Conservation (phyloP, 2,888 invertebrate genomes). For the Spicauda simplicius region DNA sequence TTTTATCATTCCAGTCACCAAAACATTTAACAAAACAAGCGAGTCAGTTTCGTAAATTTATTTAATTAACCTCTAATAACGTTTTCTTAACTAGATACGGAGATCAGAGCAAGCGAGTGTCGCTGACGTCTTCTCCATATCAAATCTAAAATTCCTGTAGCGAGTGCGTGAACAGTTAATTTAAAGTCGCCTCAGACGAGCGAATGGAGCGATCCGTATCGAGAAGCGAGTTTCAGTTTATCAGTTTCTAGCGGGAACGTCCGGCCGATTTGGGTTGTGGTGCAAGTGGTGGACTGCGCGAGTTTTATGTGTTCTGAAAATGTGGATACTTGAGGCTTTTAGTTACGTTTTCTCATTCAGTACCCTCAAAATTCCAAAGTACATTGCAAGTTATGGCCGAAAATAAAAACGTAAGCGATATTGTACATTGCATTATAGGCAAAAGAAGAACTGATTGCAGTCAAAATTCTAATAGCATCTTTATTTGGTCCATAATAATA, state of each 20-base stretch:
- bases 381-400: too few species aligned
- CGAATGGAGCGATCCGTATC: slow-evolving; percentile 78
- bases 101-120: slow-evolving; percentile 50
- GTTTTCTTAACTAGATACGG: slow-evolving; percentile 17
- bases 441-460: too few species aligned
- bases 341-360: too few species aligned
- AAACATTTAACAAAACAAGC: too few species aligned
- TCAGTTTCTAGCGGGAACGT: slow-evolving; percentile 82
- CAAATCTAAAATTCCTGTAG: slow-evolving; percentile 81
- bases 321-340: too few species aligned
- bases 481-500: too few species aligned
- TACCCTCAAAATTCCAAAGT: too few species aligned
- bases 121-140: slow-evolving; percentile 69
- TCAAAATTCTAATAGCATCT: too few species aligned
- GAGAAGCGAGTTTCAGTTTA: slow-evolving; percentile 78
- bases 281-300: slow-evolving; percentile 40
- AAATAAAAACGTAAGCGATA: too few species aligned
- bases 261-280: slow-evolving; percentile 55
- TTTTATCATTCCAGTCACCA: too few species aligned
- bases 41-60: neutral
- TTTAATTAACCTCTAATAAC: slow-evolving; percentile 14
- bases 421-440: too few species aligned
- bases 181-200: slow-evolving; percentile 72
- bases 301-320: too few species aligned
- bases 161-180: slow-evolving; percentile 80